Base-by-base conservation (phyloP, 2,888 invertebrate genomes). In the Teleiodes luculella region DNA sequence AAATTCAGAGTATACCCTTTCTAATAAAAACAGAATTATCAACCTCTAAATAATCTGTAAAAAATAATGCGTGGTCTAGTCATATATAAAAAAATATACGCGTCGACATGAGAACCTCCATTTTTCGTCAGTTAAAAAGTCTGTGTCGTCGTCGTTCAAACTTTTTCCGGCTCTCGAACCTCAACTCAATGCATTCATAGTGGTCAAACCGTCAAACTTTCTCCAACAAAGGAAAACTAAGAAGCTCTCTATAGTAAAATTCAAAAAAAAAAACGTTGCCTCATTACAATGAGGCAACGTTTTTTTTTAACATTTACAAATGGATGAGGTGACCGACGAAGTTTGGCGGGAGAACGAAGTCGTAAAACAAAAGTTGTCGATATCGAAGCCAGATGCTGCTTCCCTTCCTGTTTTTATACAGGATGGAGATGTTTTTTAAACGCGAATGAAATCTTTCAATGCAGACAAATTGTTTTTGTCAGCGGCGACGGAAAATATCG, bases 341-440 rank as follows among this genome's bases (percentile, higher is more conserved):
- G 35, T 54, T 54, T 46, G 35, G 2, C 4, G 43, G 16, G 28
- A 54, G 31, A 36, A 7, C 28, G 20, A 39, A 51, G 55, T 52
- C 55, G 55, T 55, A 55, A 55, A 55, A 52, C 47, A 55, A 55
- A 55, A 55, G 55, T 55, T 55, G 46, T 52, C 55, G 50, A 54
- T 54, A 54, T 36, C 50, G 36, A 36, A 13, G 36, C 18, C 54
- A 54, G 50, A 24, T 54, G 54, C 24, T 43, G 54, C 31, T 28
- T 35, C 50, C 37, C 31, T 28, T 43, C 28, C 14, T 43, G 20
- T 24, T 43, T 24, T 43, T 43, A 43, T 41, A 18, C n/a, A 41
- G 41, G 20, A 33, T 33, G 20, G n/a, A 20, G 20, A 11, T 7
- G 14, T 14, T 14, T 18, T 16, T 7, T 14, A 37, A 14, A 37